These are phyloP conservation scores for Notechis scutatus DNA, from an alignment of 2,113 vertebrate species.

Conservation along the genomic window DNA sequence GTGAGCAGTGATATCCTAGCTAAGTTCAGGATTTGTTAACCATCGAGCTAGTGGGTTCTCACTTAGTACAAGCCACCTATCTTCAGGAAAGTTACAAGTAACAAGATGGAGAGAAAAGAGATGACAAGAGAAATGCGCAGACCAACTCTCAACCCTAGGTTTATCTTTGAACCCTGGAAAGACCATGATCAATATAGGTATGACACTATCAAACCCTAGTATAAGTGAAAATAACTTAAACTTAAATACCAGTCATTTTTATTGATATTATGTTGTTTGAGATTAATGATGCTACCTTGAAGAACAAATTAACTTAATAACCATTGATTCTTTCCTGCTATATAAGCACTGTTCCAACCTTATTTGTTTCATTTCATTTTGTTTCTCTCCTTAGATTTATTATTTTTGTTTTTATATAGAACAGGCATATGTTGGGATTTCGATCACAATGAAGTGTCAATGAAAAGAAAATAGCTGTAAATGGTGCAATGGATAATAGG, in stretches of 20 bases:
- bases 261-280: conserved; percentile 32
- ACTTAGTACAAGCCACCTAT: background rate
- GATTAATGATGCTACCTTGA: conserved; percentile 43
- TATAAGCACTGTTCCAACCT: conserved; percentile 16
- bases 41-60: background rate
- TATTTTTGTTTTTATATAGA: conserved; percentile 24
- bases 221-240: conserved; percentile 28
- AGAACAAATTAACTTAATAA: conserved; percentile 49
- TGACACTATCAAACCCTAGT: background rate
- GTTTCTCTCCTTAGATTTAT: conserved; percentile 3
- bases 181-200: background rate
- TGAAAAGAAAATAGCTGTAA: background rate
- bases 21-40: background rate
- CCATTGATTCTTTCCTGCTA: conserved; percentile 42
- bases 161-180: background rate
- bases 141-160: background rate
- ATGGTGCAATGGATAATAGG: background rate
- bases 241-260: background rate
- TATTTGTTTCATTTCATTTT: background rate
- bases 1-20: background rate
- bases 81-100: background rate
- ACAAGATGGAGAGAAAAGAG: background rate
- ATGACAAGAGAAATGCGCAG: background rate
- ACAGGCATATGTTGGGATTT: conserved; percentile 6
- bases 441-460: background rate